Conservation (phyloP, 1,140 invertebrate species). For the Ruditapes philippinarum region DNA sequence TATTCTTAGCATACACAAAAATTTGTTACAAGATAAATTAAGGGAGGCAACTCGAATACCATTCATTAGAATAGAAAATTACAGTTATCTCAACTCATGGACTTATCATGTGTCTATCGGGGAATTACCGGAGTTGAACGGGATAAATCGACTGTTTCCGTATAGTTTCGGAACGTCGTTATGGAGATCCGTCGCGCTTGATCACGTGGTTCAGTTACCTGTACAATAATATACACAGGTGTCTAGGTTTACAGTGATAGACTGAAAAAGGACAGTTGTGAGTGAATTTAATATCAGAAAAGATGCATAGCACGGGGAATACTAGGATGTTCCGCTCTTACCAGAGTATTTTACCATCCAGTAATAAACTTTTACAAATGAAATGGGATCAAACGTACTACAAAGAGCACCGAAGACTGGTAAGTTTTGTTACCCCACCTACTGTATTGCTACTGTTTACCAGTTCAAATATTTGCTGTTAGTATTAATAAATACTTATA, state of each 20-base stretch:
- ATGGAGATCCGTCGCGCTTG: slow-evolving; percentile 61
- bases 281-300: slow-evolving; percentile 27
- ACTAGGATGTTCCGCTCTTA: slow-evolving; percentile 67
- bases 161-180: slow-evolving; percentile 50
- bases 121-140: not conserved
- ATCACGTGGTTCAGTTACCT: slow-evolving; percentile 67
- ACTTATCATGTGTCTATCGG: no score
- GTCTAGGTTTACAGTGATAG: slow-evolving; percentile 14
- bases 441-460: slow-evolving; percentile 54
- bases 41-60: no score
- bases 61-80: no score
- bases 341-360: slow-evolving; percentile 61
- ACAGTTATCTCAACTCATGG: no score
- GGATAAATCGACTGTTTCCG: not conserved
- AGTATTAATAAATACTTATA: not conserved
- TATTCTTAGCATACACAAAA: no score
- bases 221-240: slow-evolving; percentile 55
- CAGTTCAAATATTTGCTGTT: slow-evolving; percentile 58
- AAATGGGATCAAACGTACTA: slow-evolving; percentile 69
- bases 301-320: slow-evolving; percentile 64
- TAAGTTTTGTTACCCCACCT: slow-evolving; percentile 44
- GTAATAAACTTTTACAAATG: slow-evolving; percentile 67
- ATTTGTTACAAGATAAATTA: no score
- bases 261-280: not conserved
- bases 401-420: slow-evolving; percentile 57